Conservation (phyloP, 2,113 vertebrate species). For the Pomatostomus ruficeps region DNA sequence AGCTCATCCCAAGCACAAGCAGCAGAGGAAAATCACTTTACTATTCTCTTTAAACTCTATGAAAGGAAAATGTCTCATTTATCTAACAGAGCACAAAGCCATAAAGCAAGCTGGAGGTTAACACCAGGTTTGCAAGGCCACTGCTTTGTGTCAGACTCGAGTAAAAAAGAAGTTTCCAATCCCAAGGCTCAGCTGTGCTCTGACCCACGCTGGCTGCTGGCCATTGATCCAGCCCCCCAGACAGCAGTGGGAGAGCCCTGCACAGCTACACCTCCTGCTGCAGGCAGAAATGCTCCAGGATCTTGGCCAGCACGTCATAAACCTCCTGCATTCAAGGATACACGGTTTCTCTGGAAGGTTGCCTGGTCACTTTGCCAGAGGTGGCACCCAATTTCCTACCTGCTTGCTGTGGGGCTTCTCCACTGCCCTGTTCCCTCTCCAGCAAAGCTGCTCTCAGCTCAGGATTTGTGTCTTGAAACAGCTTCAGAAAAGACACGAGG, state of each 20-base stretch:
- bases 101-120: slow-evolving; percentile 71
- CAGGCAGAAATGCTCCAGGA: neutral
- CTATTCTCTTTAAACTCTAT: slow-evolving; percentile 78
- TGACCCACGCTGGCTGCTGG: neutral
- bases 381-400: neutral
- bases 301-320: neutral
- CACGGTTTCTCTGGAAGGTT: neutral
- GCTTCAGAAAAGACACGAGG: slow-evolving; percentile 52
- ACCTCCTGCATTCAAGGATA: neutral
- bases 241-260: neutral
- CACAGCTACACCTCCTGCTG: neutral
- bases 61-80: slow-evolving; percentile 75
- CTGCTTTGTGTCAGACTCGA: slow-evolving; percentile 54
- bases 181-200: slow-evolving; percentile 21
- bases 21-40: slow-evolving; percentile 70
- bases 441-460: slow-evolving; percentile 6
- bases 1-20: slow-evolving; percentile 59
- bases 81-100: slow-evolving; percentile 72
- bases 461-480: slow-evolving; percentile 43
- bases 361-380: neutral
- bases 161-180: slow-evolving; percentile 14
- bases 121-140: slow-evolving; percentile 70
- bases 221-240: neutral
- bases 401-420: neutral
- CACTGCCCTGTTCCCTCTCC: neutral